Conservation (phyloP, 2,888 invertebrate genomes). For the Electrophaes corylata region DNA sequence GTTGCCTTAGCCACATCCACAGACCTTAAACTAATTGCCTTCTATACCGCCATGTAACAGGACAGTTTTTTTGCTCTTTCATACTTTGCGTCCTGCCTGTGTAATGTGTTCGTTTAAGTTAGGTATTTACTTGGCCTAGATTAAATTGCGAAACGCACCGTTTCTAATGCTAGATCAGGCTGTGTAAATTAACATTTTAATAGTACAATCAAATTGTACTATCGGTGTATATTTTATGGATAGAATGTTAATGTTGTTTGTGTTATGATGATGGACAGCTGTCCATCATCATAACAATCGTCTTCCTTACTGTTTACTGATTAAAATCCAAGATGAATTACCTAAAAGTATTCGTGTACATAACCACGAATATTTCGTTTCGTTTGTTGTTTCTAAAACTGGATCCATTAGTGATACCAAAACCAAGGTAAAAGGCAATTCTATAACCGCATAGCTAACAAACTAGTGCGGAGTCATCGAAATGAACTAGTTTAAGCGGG, state of each 20-base stretch:
- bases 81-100: constrained; percentile 41
- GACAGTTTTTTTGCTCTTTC: constrained; percentile 41
- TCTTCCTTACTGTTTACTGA: constrained; percentile 14
- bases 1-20: constrained; percentile 48
- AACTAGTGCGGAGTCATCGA: constrained; percentile 17
- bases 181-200: constrained; percentile 12
- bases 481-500: constrained; percentile 33
- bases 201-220: not conserved
- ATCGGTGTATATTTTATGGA: not conserved
- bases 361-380: constrained; percentile 61
- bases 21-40: constrained; percentile 39
- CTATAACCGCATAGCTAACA: constrained; percentile 15
- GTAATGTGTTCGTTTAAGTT: constrained; percentile 47
- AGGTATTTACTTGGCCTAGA: constrained; percentile 58
- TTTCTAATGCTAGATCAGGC: constrained; percentile 8
- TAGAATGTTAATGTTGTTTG: not conserved
- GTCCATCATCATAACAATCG: no score
- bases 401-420: constrained; percentile 26
- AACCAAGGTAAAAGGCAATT: constrained; percentile 21
- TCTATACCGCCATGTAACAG: constrained; percentile 10
- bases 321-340: constrained; percentile 42
- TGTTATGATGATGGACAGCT: constrained; percentile 3
- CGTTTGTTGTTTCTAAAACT: constrained; percentile 49
- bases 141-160: constrained; percentile 52
- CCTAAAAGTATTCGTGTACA: constrained; percentile 50